phyloP scores from a whole-genome alignment of 2,888 invertebrate genomes.

The Drosophila anomalata region DNA sequence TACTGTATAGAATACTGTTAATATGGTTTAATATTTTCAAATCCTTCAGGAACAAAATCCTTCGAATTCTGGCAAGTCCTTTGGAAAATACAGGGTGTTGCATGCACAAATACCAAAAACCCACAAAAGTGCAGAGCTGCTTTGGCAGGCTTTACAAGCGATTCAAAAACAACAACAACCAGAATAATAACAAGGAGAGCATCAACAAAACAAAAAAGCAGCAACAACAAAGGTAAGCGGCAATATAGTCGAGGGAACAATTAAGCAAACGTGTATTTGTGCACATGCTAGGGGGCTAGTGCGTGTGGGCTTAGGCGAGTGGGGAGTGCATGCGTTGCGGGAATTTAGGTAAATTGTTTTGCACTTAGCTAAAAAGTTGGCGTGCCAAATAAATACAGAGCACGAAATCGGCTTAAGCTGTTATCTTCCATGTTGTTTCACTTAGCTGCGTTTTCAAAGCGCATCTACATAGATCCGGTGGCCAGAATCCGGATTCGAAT shows the following conservation, averaged over 20 bases:
- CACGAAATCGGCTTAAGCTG: conserved; percentile 52
- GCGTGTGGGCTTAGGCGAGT: conserved; percentile 16
- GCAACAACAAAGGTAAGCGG: conserved; percentile 46
- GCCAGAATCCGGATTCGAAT: conserved; percentile 29
- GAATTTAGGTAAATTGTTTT: conserved; percentile 79
- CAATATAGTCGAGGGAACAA: conserved; percentile 64
- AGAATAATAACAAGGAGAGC: conserved; percentile 10
- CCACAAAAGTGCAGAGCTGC: conserved; percentile 57
- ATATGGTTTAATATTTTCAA: no score
- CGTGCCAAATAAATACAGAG: conserved; percentile 68
- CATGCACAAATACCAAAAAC: conserved; percentile 17
- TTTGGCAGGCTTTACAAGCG: conserved; percentile 67
- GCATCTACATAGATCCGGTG: conserved; percentile 35
- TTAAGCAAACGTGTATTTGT: conserved; percentile 55
- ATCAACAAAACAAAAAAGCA: conserved; percentile 35
- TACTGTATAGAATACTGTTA: no score
- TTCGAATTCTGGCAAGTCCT: not conserved
- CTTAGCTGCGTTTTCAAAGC: conserved; percentile 55
- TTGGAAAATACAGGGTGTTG: conserved; percentile 22
- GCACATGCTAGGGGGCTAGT: conserved; percentile 21
- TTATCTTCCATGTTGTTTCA: conserved; percentile 68
- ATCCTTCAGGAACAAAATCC: no score
- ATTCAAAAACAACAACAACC: conserved; percentile 44
- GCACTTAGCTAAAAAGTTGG: conserved; percentile 77
- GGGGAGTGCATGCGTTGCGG: conserved; percentile 27